A percentile compares a stretch with the other conserved stretches of the same genome.
phyloP scores from a whole-genome alignment of 2,113 vertebrate species.

The Clinocottus analis region DNA sequence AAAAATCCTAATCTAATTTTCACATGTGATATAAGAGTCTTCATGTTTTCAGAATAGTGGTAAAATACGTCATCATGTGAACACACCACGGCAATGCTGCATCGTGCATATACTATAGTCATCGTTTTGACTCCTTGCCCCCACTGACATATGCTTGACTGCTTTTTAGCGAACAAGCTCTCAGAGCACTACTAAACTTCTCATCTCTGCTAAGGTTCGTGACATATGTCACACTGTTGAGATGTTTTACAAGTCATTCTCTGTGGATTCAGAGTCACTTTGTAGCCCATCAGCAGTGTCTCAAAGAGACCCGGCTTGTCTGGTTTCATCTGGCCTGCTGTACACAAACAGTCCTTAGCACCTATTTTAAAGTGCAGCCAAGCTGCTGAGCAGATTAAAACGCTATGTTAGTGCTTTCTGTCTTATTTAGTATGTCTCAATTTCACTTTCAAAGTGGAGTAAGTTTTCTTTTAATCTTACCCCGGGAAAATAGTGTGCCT shows the following conservation, averaged over 20 bases:
- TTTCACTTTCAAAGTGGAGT: conserved; percentile 50
- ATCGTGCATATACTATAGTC: conserved; percentile 4
- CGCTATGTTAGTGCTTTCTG: conserved; percentile 61
- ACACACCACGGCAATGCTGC: background rate
- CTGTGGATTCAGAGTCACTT: conserved; percentile 55
- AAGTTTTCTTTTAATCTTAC: conserved; percentile 47
- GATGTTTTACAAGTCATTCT: conserved; percentile 62
- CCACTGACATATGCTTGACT: conserved; percentile 40
- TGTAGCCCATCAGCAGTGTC: conserved; percentile 45
- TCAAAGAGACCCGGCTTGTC: conserved; percentile 55
- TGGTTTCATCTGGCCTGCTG: conserved; percentile 46
- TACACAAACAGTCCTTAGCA: conserved; percentile 42
- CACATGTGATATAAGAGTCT: background rate
- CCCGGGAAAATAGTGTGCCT: conserved; percentile 39
- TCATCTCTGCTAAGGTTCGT: conserved; percentile 49
- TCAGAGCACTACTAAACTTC: conserved; percentile 50
- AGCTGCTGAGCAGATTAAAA: conserved; percentile 49
- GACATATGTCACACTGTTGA: conserved; percentile 58
- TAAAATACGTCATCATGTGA: background rate
- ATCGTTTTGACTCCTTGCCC: conserved; percentile 41
- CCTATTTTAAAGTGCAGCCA: conserved; percentile 39
- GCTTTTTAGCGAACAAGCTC: conserved; percentile 48
- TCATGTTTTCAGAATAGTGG: conserved; percentile 6
- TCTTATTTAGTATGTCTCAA: conserved; percentile 53
- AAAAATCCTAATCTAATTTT: too few relatives aligned